Evolutionary conservation across 2,888 invertebrate genomes (phyloP).

Genomic region (Ptychoptera albimana): DNA sequence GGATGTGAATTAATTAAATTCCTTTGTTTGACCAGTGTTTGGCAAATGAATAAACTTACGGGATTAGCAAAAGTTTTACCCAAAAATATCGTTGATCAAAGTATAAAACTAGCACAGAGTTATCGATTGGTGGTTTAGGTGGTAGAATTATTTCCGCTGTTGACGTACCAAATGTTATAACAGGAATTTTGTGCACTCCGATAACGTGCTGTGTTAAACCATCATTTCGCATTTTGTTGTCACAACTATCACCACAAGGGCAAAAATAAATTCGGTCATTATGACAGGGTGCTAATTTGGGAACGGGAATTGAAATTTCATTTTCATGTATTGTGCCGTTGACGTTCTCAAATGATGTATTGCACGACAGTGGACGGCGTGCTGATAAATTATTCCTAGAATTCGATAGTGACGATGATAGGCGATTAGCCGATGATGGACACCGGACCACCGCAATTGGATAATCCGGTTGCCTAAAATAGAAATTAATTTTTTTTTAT

Average conservation of each 20-base stretch:
- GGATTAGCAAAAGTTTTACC: slow-evolving; percentile 13
- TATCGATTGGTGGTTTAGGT: slow-evolving; percentile 15
- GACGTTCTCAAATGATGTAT: slow-evolving; percentile 10
- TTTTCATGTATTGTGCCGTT: slow-evolving; percentile 1
- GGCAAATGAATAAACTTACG: slow-evolving; percentile 2
- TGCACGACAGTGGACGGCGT: slow-evolving; percentile 10
- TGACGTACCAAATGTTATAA: slow-evolving; percentile 15
- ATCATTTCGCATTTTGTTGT: neutral
- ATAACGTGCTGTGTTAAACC: slow-evolving; percentile 14
- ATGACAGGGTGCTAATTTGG: too few relatives aligned
- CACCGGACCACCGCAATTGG: slow-evolving; percentile 9
- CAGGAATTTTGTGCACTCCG: slow-evolving; percentile 16
- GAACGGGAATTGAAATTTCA: slow-evolving; percentile 8
- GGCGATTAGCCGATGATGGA: slow-evolving; percentile 11
- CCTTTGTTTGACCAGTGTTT: neutral
- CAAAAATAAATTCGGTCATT: slow-evolving; percentile 9
- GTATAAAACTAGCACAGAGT: slow-evolving; percentile 15
- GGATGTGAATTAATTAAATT: neutral
- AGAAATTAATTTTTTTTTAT: too few relatives aligned
- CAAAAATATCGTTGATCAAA: slow-evolving; percentile 16
- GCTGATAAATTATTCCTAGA: neutral
- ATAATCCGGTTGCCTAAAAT: neutral
- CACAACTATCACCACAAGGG: slow-evolving; percentile 10
- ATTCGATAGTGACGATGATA: slow-evolving; percentile 2
- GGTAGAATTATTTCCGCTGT: slow-evolving; percentile 17